Conservation (phyloP, 30 jellyfish, hydroid and myxozoan genomes). For the Mastigias papua region DNA sequence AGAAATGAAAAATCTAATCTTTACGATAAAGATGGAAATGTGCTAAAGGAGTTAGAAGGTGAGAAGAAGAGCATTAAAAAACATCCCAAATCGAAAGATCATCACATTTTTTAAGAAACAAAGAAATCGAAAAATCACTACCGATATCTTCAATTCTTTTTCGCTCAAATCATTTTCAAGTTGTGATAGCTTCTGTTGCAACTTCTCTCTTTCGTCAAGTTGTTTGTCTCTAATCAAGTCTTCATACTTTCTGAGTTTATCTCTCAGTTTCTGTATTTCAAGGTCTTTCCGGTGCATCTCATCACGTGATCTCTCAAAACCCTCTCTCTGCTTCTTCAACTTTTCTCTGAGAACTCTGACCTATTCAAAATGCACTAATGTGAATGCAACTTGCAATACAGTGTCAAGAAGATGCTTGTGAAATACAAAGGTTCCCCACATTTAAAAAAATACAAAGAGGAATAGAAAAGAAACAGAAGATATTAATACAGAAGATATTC, state of each 20-base stretch:
- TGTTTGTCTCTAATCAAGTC: constrained; percentile 70
- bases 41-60: not conserved
- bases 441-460: too few species aligned
- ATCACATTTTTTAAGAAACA: not conserved
- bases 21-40: not conserved
- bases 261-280: constrained; percentile 72
- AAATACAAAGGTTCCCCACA: too few species aligned
- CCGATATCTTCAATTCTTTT: constrained; percentile 75
- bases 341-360: constrained; percentile 75
- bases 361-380: not conserved
- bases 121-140: not conserved
- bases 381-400: not conserved
- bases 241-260: constrained; percentile 68
- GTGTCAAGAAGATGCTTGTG: too few species aligned
- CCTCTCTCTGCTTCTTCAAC: constrained; percentile 76
- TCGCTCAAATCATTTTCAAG: constrained; percentile 71
- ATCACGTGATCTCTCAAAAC: constrained; percentile 65
- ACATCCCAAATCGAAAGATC: too few species aligned
- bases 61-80: not conserved
- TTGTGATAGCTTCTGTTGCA: constrained; percentile 69
- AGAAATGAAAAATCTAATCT: not conserved
- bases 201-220: constrained; percentile 72
- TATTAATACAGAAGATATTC: too few species aligned
- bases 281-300: constrained; percentile 77
- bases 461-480: too few species aligned